Conservation (phyloP, 2,888 invertebrate species). For the Psylliodes chrysocephalus region DNA sequence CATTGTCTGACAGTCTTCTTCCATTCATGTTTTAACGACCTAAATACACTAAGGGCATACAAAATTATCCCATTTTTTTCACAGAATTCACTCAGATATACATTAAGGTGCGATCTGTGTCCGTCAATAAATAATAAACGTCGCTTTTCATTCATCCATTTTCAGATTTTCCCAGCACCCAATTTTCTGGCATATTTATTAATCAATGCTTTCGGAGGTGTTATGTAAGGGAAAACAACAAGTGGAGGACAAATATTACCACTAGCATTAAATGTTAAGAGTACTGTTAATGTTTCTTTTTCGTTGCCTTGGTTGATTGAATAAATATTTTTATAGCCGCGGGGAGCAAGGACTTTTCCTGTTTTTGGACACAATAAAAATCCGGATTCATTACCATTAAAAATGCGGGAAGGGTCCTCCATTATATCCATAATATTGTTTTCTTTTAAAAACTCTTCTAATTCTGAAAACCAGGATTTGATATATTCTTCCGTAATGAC, state of each 20-base stretch:
- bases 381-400: too few relatives aligned
- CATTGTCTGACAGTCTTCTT: slow-evolving; percentile 38
- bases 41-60: neutral
- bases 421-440: too few relatives aligned
- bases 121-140: slow-evolving; percentile 42
- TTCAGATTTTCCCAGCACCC: neutral
- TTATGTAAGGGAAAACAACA: neutral
- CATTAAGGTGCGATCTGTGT: slow-evolving; percentile 46
- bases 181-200: neutral
- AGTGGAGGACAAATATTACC: neutral
- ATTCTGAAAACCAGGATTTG: too few relatives aligned
- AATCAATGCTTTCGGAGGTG: neutral
- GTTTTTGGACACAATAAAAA: too few relatives aligned
- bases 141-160: neutral
- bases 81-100: slow-evolving; percentile 45
- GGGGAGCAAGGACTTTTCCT: too few relatives aligned
- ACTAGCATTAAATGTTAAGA: neutral
- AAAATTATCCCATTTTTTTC: slow-evolving; percentile 41
- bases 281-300: too few relatives aligned
- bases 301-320: too few relatives aligned
- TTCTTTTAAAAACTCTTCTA: too few relatives aligned
- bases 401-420: too few relatives aligned
- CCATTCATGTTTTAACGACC: slow-evolving; percentile 37
- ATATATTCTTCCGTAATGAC: too few relatives aligned
- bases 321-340: too few relatives aligned